Percentiles rank a stretch among this genome's conserved stretches.
phyloP scores from a whole-genome alignment of 2,888 invertebrate species.

The Trissoscelio sp. region DNA sequence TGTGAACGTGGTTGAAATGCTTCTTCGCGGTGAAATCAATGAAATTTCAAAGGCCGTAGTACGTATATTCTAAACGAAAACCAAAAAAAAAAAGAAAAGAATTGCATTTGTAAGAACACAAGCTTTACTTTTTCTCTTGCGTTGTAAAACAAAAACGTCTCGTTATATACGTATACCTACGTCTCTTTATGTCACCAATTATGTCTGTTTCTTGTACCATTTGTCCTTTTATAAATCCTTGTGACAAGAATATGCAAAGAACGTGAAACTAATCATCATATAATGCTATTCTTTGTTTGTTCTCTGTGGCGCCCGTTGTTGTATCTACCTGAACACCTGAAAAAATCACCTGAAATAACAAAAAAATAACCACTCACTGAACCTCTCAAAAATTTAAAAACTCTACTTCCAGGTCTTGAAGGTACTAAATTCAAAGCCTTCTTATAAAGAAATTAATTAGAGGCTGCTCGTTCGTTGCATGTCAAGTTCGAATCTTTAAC shows the following conservation, averaged over 20 bases:
- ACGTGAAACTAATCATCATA: constrained; percentile 79
- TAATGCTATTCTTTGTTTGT: constrained; percentile 83
- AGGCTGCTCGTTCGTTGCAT: constrained; percentile 80
- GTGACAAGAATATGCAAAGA: constrained; percentile 65
- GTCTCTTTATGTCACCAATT: constrained; percentile 61
- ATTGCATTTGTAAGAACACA: background rate
- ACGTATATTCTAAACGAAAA: background rate
- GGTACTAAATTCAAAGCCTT: constrained; percentile 82
- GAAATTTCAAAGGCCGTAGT: background rate
- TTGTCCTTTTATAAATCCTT: constrained; percentile 61
- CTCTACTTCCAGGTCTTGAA: constrained; percentile 83
- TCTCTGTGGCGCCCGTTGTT: constrained; percentile 83
- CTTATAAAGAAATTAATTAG: constrained; percentile 78
- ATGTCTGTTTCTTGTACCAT: constrained; percentile 63
- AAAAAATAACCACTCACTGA: constrained; percentile 81
- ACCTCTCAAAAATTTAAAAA: constrained; percentile 82
- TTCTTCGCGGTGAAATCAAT: background rate
- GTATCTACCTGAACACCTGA: constrained; percentile 82
- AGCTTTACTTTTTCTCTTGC: constrained; percentile 26
- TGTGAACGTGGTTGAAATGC: background rate
- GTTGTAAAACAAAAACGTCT: constrained; percentile 29
- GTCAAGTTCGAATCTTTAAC: constrained; percentile 70
- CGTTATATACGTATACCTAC: constrained; percentile 57
- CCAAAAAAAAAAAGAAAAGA: too few species aligned
- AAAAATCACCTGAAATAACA: constrained; percentile 76